Conservation (phyloP, 2,113 vertebrate genomes). For the Thryonomys swinderianus region DNA sequence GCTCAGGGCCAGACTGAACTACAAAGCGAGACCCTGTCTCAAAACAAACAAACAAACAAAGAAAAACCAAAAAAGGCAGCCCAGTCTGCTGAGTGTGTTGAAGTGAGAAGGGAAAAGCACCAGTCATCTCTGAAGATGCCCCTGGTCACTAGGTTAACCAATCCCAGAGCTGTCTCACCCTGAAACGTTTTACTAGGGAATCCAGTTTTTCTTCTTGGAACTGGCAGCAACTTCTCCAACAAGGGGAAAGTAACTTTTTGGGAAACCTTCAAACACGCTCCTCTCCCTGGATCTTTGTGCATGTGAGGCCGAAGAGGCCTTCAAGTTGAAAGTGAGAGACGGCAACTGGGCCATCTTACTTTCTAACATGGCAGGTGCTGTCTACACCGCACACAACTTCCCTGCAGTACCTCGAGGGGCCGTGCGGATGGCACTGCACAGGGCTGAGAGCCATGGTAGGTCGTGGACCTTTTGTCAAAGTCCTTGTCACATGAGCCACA, state of each 20-base stretch:
- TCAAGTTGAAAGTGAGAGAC: not conserved
- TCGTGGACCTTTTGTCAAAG: not conserved
- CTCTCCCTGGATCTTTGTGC: not conserved
- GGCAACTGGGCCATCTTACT: rapidly evolving
- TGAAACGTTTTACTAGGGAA: not conserved
- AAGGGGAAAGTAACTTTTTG: not conserved
- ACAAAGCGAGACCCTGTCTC: no score
- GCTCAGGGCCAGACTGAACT: no score
- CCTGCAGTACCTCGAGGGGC: not conserved
- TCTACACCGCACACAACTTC: not conserved
- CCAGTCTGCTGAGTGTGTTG: not conserved
- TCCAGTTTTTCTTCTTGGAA: not conserved
- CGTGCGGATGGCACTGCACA: rapidly evolving
- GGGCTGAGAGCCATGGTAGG: not conserved
- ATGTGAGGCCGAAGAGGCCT: no score
- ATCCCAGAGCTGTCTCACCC: not conserved
- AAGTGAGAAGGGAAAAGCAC: not conserved
- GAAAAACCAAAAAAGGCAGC: no score
- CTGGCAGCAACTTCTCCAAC: not conserved
- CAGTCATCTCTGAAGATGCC: not conserved
- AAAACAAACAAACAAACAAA: no score
- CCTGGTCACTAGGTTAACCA: not conserved
- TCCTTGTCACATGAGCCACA: not conserved
- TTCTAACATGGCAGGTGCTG: rapidly evolving
- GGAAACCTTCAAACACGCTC: no score